Conservation (phyloP, 2,888 invertebrate genomes). For the Omphaloscelis lunosa region DNA sequence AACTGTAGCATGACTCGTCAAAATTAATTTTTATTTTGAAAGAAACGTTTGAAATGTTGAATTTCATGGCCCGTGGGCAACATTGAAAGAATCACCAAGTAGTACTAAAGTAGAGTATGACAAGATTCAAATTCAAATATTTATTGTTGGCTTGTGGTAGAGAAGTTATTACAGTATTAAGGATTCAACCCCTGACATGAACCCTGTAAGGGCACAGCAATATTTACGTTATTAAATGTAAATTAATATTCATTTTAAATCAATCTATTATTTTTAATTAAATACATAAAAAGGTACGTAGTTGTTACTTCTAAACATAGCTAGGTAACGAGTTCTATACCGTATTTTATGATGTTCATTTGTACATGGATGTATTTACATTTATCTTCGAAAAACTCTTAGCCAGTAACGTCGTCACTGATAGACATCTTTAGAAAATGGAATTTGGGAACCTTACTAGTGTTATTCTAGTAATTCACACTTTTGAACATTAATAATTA, state of each 20-base stretch:
- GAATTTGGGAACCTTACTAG: too few relatives aligned
- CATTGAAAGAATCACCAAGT: too few relatives aligned
- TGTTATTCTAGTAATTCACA: neutral
- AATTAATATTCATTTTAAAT: neutral
- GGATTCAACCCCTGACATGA: too few relatives aligned
- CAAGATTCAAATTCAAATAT: neutral
- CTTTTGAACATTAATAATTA: neutral
- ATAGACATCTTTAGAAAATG: too few relatives aligned
- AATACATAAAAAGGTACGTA: neutral
- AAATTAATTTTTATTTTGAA: neutral
- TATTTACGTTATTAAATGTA: neutral
- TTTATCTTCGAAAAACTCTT: too few relatives aligned
- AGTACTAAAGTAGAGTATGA: neutral
- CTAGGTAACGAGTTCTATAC: neutral
- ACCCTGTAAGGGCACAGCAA: neutral
- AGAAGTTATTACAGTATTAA: too few relatives aligned
- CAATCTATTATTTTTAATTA: neutral
- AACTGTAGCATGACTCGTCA: too few relatives aligned
- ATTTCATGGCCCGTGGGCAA: too few relatives aligned
- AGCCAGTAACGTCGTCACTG: too few relatives aligned
- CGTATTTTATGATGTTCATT: neutral
- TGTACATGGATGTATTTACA: neutral
- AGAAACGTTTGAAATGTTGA: neutral
- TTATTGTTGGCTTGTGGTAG: too few relatives aligned
- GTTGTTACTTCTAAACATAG: neutral